Conservation (phyloP, 2,113 vertebrate genomes). For the Lucifuga dentata region DNA sequence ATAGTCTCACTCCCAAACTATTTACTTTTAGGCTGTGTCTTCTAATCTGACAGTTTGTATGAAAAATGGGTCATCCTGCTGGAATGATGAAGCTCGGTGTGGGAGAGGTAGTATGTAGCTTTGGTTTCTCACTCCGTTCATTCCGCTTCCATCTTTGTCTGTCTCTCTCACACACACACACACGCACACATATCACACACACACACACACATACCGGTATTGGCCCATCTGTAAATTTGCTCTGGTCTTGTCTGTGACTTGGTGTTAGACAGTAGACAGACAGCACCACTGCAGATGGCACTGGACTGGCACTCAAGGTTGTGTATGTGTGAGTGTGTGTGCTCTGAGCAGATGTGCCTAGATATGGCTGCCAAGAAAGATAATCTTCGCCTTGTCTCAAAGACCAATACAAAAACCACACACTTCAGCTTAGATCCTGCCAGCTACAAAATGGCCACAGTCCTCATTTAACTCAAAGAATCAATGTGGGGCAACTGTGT, state of each 20-base stretch:
- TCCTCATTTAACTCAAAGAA: conserved; percentile 56
- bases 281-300: conserved; percentile 63
- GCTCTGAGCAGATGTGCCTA: conserved; percentile 17
- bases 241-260: conserved; percentile 37
- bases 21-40: conserved; percentile 26
- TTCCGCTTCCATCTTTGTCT: neutral
- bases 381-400: conserved; percentile 51
- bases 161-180: conserved; percentile 20
- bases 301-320: conserved; percentile 44
- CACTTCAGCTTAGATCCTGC: conserved; percentile 34
- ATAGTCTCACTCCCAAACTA: conserved; percentile 26
- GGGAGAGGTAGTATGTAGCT: conserved; percentile 20
- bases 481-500: conserved; percentile 49
- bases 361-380: conserved; percentile 40
- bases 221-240: conserved; percentile 34
- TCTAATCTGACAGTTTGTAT: conserved; percentile 43
- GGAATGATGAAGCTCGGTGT: conserved; percentile 27
- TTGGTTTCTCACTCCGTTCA: too few species aligned
- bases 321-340: conserved; percentile 16
- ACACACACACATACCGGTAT: conserved; percentile 18
- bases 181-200: conserved; percentile 24
- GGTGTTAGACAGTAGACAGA: conserved; percentile 57
- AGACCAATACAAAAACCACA: conserved; percentile 56
- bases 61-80: conserved; percentile 55
- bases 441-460: conserved; percentile 66